A percentile compares a stretch with the other conserved stretches of the same genome.
These are phyloP conservation scores for Tetramorium alpestre DNA, from an alignment of 1,140 invertebrate species.

Conservation along the genomic window DNA sequence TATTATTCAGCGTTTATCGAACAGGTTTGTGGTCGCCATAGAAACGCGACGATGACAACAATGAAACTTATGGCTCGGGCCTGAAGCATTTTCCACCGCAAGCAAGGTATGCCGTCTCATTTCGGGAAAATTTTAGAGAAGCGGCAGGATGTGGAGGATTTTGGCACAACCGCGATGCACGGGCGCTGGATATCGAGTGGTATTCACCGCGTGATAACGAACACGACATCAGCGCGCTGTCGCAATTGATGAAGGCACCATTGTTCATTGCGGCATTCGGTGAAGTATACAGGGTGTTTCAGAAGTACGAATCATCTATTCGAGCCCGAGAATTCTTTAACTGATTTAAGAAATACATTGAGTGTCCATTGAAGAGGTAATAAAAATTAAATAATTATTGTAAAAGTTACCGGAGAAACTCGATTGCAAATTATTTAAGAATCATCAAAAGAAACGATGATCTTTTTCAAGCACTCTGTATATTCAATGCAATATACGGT, in stretches of 20 bases:
- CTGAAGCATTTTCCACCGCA: neutral
- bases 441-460: neutral
- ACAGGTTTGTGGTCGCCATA: constrained; percentile 72
- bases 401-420: neutral
- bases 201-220: constrained; percentile 34
- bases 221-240: constrained; percentile 37
- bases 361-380: no score
- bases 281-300: constrained; percentile 19
- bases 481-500: constrained; percentile 4
- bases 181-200: constrained; percentile 23
- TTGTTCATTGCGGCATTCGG: constrained; percentile 43
- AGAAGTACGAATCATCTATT: neutral
- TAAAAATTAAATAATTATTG: neutral
- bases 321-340: neutral
- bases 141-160: neutral
- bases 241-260: constrained; percentile 31
- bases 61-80: constrained; percentile 54
- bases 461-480: neutral
- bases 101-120: neutral
- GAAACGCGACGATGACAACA: constrained; percentile 70
- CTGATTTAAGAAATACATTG: neutral
- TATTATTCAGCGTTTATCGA: constrained; percentile 78
- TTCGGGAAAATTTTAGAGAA: constrained; percentile 24
- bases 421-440: neutral
- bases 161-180: neutral